phyloP scores from a whole-genome alignment of 1,140 invertebrate species.

The Nasonia vitripennis region DNA sequence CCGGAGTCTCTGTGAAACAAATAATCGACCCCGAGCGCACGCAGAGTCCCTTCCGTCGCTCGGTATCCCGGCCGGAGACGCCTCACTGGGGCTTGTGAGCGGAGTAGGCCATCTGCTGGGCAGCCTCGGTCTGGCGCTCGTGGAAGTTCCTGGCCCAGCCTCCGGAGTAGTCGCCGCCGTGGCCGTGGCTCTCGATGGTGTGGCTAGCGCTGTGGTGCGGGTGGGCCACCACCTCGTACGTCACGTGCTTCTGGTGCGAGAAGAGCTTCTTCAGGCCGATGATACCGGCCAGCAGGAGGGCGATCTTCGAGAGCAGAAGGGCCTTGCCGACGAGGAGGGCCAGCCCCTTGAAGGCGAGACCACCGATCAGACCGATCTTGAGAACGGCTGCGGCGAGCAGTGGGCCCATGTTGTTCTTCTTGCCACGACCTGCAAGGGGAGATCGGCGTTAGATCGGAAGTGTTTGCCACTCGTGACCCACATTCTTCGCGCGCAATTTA shows the following conservation, averaged over 20 bases:
- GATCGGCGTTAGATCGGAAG: background rate
- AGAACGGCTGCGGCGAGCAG: constrained; percentile 84
- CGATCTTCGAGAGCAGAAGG: constrained; percentile 87
- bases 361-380: constrained; percentile 87
- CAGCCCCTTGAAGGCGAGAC: constrained; percentile 86
- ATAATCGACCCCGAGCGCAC: background rate
- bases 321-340: constrained; percentile 89
- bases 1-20: background rate
- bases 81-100: constrained; percentile 72
- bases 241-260: constrained; percentile 83
- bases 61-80: background rate
- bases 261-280: constrained; percentile 89
- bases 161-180: constrained; percentile 74
- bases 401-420: constrained; percentile 85
- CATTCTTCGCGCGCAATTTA: background rate
- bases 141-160: constrained; percentile 79
- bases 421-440: constrained; percentile 77
- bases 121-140: constrained; percentile 69
- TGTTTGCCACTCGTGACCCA: background rate
- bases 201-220: constrained; percentile 78
- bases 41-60: background rate
- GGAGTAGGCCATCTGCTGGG: constrained; percentile 81
- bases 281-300: constrained; percentile 84
- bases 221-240: constrained; percentile 84
- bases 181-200: constrained; percentile 69